Base-by-base conservation (phyloP, 2,797 vertebrate species). In the Eupleurogrammus muticus region DNA sequence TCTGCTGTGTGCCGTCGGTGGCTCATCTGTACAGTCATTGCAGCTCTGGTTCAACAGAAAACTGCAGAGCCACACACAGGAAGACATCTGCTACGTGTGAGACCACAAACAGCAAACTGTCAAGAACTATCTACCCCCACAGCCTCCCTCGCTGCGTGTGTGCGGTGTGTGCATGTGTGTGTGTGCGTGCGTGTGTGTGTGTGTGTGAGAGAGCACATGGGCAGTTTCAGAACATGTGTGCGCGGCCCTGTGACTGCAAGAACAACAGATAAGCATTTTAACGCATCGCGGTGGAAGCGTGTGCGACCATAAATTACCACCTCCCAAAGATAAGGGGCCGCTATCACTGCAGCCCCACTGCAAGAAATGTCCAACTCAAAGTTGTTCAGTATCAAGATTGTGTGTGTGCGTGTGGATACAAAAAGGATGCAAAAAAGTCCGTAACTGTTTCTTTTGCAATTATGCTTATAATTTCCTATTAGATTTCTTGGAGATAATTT, bases 91-190 rank as follows among this genome's bases (percentile, higher is more conserved):
- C 83, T 90, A 16, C 73, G 68, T 44, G 76, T 17, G 58, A 77
- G 81, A 89, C 90, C 88, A 83, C 87, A 90, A 84, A 87, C 88
- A 89, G 86, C 83, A 90, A 92, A 92, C 89, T 90, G 90, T 90
- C 89, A 91, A 89, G 84, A 87, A 88, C 87, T 74, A 84, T 79
- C 82, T 85, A 7, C 78, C 70, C 80, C 72, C 73, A 69, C 71
- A 78, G 38, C 75, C 87, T 83, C 58, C 66, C 51, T 67, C 61
- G 0, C n/a, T 60, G n/a, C 0, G 20, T 55, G 49, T 34, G 48
- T n/a, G n/a, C n/a, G n/a, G n/a, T n/a, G n/a, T 54, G 46, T 53
- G 48, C n/a, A n/a, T 60, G n/a, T 1, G 20, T 55, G 49, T 38
- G 48, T 54, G 47, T 53, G 28, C 6, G 28, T 54, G 47, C 51